phyloP scores from a whole-genome alignment of 92 coral and sea anemone species.

The Porites rus region DNA sequence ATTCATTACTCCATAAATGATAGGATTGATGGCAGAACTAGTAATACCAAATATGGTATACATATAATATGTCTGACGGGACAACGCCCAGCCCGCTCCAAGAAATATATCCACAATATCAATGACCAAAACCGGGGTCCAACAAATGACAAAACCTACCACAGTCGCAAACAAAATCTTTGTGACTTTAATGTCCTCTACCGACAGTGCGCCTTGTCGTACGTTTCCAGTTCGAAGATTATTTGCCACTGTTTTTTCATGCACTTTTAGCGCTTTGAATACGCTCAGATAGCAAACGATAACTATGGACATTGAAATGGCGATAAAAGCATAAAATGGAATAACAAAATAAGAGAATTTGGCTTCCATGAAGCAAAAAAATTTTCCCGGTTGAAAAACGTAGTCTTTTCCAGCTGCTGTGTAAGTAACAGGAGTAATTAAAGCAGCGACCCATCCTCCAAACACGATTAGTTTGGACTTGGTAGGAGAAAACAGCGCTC shows the following conservation, averaged over 20 bases:
- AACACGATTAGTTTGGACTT: conserved; percentile 39
- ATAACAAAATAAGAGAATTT: conserved; percentile 37
- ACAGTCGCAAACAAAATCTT: conserved; percentile 69
- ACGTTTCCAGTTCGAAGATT: conserved; percentile 23
- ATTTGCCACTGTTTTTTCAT: conserved; percentile 44
- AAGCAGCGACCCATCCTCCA: conserved; percentile 33
- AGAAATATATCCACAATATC: conserved; percentile 44
- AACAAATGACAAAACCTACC: conserved; percentile 57
- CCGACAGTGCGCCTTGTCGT: conserved; percentile 29
- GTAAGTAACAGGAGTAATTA: conserved; percentile 33
- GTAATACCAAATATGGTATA: conserved; percentile 60
- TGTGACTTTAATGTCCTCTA: conserved; percentile 69
- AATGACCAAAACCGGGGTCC: conserved; percentile 67
- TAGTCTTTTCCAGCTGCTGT: conserved; percentile 47
- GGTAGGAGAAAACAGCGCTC: conserved; percentile 31
- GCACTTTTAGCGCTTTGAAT: conserved; percentile 49
- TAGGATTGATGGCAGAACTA: conserved; percentile 60
- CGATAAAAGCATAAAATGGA: conserved; percentile 41
- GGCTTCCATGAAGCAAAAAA: conserved; percentile 55
- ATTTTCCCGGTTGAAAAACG: conserved; percentile 63
- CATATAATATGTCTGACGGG: conserved; percentile 56
- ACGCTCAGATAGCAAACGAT: conserved; percentile 53
- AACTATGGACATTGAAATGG: conserved; percentile 39
- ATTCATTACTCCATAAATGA: conserved; percentile 74
- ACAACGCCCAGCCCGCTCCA: conserved; percentile 29